These are phyloP conservation scores for Hydrocynus forskahlii DNA, from an alignment of 2,797 vertebrate genomes.

Conservation along the genomic window DNA sequence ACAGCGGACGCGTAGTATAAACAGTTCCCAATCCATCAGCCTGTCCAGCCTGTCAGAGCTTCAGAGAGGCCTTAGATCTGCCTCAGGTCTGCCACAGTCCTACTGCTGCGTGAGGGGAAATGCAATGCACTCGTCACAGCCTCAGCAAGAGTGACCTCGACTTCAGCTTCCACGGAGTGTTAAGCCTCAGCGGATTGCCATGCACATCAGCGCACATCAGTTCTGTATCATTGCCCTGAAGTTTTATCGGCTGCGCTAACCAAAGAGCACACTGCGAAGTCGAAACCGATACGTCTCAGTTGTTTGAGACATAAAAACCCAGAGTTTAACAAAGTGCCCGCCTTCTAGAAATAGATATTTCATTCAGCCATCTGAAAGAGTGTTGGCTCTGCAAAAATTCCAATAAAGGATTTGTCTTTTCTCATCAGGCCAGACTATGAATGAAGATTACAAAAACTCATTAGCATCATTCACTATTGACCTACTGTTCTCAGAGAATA, in stretches of 20 bases:
- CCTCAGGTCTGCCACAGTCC: conserved; percentile 12
- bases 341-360: conserved; percentile 33
- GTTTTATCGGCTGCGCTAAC: conserved; percentile 13
- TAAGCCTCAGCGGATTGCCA: conserved; percentile 5
- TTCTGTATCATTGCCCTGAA: conserved; percentile 3
- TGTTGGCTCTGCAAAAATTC: conserved; percentile 26
- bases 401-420: conserved; percentile 34
- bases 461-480: conserved; percentile 56
- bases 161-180: conserved; percentile 4
- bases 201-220: neutral
- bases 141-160: conserved; percentile 17
- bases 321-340: neutral
- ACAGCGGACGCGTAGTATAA: conserved; percentile 27
- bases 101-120: conserved; percentile 22
- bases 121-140: conserved; percentile 22
- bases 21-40: conserved; percentile 44
- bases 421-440: conserved; percentile 26
- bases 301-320: conserved; percentile 9
- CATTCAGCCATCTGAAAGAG: conserved; percentile 8
- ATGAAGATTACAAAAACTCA: conserved; percentile 40
- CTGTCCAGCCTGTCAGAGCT: conserved; percentile 50
- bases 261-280: conserved; percentile 25
- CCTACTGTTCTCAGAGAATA: conserved; percentile 42
- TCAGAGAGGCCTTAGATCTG: conserved; percentile 31
- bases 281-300: conserved; percentile 12